Percentiles rank a stretch among this genome's conserved stretches.
phyloP scores from a whole-genome alignment of 2,113 vertebrate species.

The Rattus rattus region DNA sequence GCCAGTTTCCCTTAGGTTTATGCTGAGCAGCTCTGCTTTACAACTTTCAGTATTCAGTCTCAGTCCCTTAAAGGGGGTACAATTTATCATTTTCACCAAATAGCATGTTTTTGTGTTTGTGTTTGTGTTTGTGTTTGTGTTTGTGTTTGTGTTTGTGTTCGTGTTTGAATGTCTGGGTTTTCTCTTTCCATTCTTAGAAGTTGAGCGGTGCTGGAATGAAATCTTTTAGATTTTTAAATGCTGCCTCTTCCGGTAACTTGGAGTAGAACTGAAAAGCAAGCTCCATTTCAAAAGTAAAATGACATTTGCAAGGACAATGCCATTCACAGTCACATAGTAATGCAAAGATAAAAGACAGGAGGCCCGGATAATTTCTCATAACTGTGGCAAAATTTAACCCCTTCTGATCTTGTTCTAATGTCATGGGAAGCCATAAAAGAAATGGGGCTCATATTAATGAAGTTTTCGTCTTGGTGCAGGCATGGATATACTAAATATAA shows the following conservation, averaged over 20 bases:
- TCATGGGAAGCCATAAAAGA: slow-evolving; percentile 23
- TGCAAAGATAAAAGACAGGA: slow-evolving; percentile 72
- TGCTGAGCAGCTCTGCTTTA: slow-evolving; percentile 79
- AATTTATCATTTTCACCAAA: slow-evolving; percentile 77
- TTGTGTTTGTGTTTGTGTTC: slow-evolving; percentile 44
- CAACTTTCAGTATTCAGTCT: slow-evolving; percentile 77
- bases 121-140: no score
- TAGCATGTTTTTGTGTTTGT: slow-evolving; percentile 73
- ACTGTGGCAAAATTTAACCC: slow-evolving; percentile 57
- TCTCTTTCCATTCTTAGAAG: slow-evolving; percentile 77
- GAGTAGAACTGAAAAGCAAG: slow-evolving; percentile 79
- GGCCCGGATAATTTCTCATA: slow-evolving; percentile 55
- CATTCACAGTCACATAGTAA: slow-evolving; percentile 53
- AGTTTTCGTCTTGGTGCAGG: slow-evolving; percentile 44
- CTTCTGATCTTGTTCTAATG: slow-evolving; percentile 56
- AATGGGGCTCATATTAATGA: slow-evolving; percentile 44
- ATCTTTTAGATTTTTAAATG: slow-evolving; percentile 81
- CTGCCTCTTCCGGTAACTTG: slow-evolving; percentile 75
- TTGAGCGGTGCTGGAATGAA: slow-evolving; percentile 81
- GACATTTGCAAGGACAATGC: slow-evolving; percentile 67
- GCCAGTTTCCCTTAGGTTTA: slow-evolving; percentile 78
- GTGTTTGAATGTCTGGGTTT: slow-evolving; percentile 76
- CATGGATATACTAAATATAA: neutral
- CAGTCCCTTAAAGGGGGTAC: slow-evolving; percentile 76
- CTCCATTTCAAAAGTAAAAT: slow-evolving; percentile 79